A percentile compares a stretch with the other conserved stretches of the same genome.
These are phyloP conservation scores for Barypeithes pellucidus DNA, from an alignment of 2,888 invertebrate species.

Conservation along the genomic window DNA sequence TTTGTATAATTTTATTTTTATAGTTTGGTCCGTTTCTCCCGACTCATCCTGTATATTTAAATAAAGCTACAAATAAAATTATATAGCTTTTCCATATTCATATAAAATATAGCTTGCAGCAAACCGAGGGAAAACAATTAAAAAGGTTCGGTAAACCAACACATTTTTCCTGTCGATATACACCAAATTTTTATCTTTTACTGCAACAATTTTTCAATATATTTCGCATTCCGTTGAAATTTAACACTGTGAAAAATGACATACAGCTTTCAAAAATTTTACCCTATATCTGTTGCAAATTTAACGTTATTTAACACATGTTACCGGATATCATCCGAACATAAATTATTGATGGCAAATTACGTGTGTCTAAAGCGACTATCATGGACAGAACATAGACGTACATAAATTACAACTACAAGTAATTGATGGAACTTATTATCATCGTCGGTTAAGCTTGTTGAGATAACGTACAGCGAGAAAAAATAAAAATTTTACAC, in stretches of 20 bases:
- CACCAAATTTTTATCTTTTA: conserved; percentile 18
- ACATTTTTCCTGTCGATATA: conserved; percentile 8
- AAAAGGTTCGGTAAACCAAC: neutral
- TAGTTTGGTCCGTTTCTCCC: too few relatives aligned
- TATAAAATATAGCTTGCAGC: too few relatives aligned
- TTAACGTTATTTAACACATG: conserved; percentile 10
- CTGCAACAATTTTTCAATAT: conserved; percentile 18
- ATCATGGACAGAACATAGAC: neutral
- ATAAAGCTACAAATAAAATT: too few relatives aligned
- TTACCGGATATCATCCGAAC: conserved; percentile 16
- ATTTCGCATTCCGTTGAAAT: conserved; percentile 16
- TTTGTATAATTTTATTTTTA: too few relatives aligned
- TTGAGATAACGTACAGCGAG: too few relatives aligned
- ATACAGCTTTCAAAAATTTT: conserved; percentile 14
- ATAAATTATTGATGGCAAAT: conserved; percentile 3
- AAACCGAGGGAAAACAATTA: too few relatives aligned
- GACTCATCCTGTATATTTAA: too few relatives aligned
- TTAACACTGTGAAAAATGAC: conserved; percentile 19
- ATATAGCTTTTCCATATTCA: too few relatives aligned
- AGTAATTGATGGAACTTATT: too few relatives aligned
- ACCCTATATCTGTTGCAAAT: conserved; percentile 8
- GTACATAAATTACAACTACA: neutral
- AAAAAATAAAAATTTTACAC: too few relatives aligned
- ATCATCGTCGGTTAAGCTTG: too few relatives aligned
- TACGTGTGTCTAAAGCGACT: neutral